phyloP scores from a whole-genome alignment of 2,113 vertebrate species.

The Hemibagrus wyckioides region DNA sequence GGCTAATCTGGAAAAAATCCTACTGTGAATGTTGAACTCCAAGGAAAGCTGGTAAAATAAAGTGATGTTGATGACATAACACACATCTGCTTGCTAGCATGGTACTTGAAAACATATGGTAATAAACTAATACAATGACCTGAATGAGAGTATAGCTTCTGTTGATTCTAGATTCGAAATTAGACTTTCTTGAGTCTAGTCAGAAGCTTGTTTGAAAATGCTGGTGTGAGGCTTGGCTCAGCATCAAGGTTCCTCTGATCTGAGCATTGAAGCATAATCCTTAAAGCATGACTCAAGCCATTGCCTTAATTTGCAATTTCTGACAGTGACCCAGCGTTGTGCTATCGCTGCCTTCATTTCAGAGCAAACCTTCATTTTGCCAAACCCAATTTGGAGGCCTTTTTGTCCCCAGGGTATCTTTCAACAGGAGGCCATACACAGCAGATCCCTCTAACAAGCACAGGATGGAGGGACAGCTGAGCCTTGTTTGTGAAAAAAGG shows the following conservation, averaged over 20 bases:
- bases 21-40: background rate
- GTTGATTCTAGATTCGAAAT: background rate
- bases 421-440: conserved; percentile 17
- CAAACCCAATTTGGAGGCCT: conserved; percentile 37
- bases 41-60: background rate
- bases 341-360: background rate
- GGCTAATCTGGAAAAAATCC: background rate
- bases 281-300: conserved; percentile 19
- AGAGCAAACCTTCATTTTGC: background rate
- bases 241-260: conserved; percentile 12
- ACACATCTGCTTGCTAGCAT: background rate
- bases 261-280: conserved; percentile 30
- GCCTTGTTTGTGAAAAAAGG: conserved; percentile 23
- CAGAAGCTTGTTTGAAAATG: background rate
- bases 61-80: background rate
- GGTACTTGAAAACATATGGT: background rate
- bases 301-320: conserved; percentile 5
- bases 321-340: conserved; percentile 9
- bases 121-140: background rate
- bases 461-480: background rate
- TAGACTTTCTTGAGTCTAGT: no score
- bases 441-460: conserved; percentile 1
- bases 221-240: background rate
- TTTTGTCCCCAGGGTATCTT: conserved; percentile 11
- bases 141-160: background rate